phyloP scores from a whole-genome alignment of 1,140 invertebrate species.

The Xylocopa sonorina region DNA sequence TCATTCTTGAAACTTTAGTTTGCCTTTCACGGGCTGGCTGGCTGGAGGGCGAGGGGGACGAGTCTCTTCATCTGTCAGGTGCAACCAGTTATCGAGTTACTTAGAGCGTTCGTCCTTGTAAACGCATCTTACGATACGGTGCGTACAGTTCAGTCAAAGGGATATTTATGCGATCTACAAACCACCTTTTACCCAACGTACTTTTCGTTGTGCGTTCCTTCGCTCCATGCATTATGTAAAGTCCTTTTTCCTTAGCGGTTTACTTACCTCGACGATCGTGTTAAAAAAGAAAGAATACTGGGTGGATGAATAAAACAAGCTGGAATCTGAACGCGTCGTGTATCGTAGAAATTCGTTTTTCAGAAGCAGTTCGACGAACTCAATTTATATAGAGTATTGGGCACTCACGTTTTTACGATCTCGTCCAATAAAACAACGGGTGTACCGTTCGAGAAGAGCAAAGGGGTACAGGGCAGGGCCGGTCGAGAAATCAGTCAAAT shows the following conservation, averaged over 20 bases:
- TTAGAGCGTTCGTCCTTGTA: conserved; percentile 56
- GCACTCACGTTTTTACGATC: not conserved
- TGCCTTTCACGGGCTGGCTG: conserved; percentile 40
- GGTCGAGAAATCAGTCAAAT: conserved; percentile 50
- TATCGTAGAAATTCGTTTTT: not conserved
- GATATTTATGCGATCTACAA: conserved; percentile 31
- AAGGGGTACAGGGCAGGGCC: conserved; percentile 11
- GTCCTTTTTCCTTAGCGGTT: too few relatives aligned
- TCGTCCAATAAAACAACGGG: conserved; percentile 17
- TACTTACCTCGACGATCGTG: too few relatives aligned
- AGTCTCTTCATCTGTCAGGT: conserved; percentile 69
- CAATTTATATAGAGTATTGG: conserved; percentile 6
- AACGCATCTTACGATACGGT: conserved; percentile 52
- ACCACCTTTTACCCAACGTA: not conserved
- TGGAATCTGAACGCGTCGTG: not conserved
- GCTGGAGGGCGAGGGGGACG: conserved; percentile 35
- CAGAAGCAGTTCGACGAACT: not conserved
- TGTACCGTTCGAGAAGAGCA: not conserved
- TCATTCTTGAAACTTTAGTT: conserved; percentile 62
- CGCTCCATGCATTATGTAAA: not conserved
- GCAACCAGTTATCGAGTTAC: conserved; percentile 71
- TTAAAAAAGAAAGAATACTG: too few relatives aligned
- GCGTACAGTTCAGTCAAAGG: conserved; percentile 50
- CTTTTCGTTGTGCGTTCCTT: too few relatives aligned
- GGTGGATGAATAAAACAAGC: not conserved